phyloP scores from a whole-genome alignment of 2,888 invertebrate species.

The Pediacus dermestoides region DNA sequence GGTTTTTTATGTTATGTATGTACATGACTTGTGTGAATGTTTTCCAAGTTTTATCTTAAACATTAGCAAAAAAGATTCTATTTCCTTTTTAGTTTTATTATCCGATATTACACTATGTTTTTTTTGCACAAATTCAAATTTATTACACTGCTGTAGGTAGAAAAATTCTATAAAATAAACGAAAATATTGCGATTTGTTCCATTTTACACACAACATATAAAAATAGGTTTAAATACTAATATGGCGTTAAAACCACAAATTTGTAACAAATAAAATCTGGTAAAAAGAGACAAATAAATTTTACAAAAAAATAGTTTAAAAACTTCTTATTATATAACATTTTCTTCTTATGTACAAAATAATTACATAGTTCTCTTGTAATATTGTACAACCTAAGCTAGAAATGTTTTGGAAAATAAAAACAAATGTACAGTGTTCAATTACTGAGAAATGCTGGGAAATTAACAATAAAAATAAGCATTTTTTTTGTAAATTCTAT shows the following conservation, averaged over 20 bases:
- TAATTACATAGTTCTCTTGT: slow-evolving; percentile 40
- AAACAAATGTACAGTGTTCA: slow-evolving; percentile 17
- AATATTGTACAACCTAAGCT: slow-evolving; percentile 36
- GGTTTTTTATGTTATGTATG: too few species aligned
- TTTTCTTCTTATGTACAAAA: slow-evolving; percentile 45
- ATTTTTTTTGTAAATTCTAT: too few species aligned
- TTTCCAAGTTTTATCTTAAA: background rate
- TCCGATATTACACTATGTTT: too few species aligned
- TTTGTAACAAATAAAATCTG: slow-evolving; percentile 44
- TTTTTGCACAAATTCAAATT: too few species aligned
- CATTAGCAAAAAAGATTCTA: slow-evolving; percentile 1
- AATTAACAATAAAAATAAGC: too few species aligned
- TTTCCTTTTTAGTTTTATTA: too few species aligned
- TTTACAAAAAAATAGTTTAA: slow-evolving; percentile 32
- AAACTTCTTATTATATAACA: slow-evolving; percentile 39
- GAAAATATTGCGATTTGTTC: too few species aligned
- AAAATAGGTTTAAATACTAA: background rate
- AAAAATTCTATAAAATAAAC: too few species aligned
- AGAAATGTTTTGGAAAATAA: slow-evolving; percentile 19
- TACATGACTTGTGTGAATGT: slow-evolving; percentile 18
- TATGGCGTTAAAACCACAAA: slow-evolving; percentile 27
- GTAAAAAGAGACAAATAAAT: slow-evolving; percentile 42
- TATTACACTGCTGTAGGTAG: too few species aligned
- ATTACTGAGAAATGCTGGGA: too few species aligned
- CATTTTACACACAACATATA: too few species aligned